phyloP scores from a whole-genome alignment of 2,113 vertebrate species.

The Amblyopsis rosae region DNA sequence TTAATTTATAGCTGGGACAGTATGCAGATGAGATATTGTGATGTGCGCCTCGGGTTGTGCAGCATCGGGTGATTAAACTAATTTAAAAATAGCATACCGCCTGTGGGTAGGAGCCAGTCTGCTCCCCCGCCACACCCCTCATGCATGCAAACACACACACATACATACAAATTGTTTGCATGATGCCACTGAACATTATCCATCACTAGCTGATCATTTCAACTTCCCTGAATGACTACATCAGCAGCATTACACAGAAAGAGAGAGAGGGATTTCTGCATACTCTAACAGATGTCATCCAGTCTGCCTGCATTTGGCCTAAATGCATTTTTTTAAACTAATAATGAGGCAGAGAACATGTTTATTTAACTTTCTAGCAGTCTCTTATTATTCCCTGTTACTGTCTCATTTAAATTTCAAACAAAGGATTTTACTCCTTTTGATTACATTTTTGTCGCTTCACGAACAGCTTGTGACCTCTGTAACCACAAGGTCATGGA shows the following conservation, averaged over 20 bases:
- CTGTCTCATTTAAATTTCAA: too few relatives aligned
- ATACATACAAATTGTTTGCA: slow-evolving; percentile 15
- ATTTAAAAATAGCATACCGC: slow-evolving; percentile 49
- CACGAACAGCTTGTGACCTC: slow-evolving; percentile 1
- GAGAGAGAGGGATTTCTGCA: slow-evolving; percentile 13
- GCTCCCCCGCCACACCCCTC: too few relatives aligned
- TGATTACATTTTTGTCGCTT: neutral
- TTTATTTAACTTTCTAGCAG: slow-evolving; percentile 16
- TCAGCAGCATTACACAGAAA: neutral
- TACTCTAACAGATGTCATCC: slow-evolving; percentile 31
- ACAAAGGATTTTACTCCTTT: too few relatives aligned
- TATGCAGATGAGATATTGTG: slow-evolving; percentile 50
- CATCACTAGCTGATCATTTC: too few relatives aligned
- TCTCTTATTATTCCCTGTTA: slow-evolving; percentile 4
- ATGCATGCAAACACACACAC: neutral
- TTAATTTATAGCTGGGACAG: slow-evolving; percentile 44
- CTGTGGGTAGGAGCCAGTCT: slow-evolving; percentile 3
- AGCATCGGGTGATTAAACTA: slow-evolving; percentile 46
- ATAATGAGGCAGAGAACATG: slow-evolving; percentile 37
- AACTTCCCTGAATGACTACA: neutral
- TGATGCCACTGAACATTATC: too few relatives aligned
- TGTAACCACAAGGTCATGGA: too few relatives aligned
- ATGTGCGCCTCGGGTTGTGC: slow-evolving; percentile 47
- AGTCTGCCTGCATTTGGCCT: slow-evolving; percentile 21
- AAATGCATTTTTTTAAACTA: slow-evolving; percentile 49